Evolutionary conservation across 2,888 invertebrate genomes (phyloP), one percentile per base, ranked within the genome.

Genomic region (Drymonia ruficornis): DNA sequence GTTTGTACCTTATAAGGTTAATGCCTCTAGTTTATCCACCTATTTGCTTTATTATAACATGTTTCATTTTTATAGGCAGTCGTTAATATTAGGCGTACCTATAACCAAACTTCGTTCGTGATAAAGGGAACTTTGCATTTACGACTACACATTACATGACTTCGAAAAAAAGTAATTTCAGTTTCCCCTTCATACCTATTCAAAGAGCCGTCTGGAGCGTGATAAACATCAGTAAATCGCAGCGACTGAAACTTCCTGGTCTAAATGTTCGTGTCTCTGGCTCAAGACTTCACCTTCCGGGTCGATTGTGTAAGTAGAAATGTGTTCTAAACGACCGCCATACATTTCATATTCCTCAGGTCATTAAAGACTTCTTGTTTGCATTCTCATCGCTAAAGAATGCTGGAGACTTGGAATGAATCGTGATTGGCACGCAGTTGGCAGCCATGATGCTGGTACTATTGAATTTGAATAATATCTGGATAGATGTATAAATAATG

Each of bases 401-500:
- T 69, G 61, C 55, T 29, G 52, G 57, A 61, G 50, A 16, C 46
- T 53, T 48, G 56, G 71, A 79, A 81, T 81, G 78, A 79, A 76
- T 75, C 74, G 78, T 87, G 87, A 89, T 87, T 89, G 83, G 83
- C 86, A 83, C 85, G 84, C 86, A 86, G 78, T 80, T 40, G 36
- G 36, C 36, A n/a, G n/a, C 13, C 16, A 40, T n/a, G n/a, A 40
- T 16, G 16, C 16, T 16, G 9, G 9, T 13, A n/a, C 36, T 36
- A 36, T 36, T 36, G 11, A n/a, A 36, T n/a, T n/a, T 40, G 9
- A 16, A 40, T 40, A 40, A 40, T 40, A 36, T 11, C 36, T 36
- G 36, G 36, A n/a, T 36, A 36, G n/a, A 6, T 23, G 7, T 2
- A n/a, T 11, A 13, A 13, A 36, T 5, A n/a, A 31, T 9, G 9